Evolutionary conservation across 2,113 vertebrate genomes (phyloP).

Genomic region (Psilopogon haemacephalus): DNA sequence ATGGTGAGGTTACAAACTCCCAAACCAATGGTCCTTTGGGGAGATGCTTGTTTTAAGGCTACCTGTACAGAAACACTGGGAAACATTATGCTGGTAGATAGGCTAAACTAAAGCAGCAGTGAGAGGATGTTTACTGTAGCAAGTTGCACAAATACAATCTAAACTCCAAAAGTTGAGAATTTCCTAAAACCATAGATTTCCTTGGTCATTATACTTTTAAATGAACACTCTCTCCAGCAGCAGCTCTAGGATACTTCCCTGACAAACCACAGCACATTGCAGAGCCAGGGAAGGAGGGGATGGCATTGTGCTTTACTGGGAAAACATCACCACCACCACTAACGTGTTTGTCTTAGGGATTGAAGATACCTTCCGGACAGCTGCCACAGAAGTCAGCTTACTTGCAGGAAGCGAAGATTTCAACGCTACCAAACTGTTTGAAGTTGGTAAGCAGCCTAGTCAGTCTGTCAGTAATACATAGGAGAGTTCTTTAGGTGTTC

Average conservation of each 20-base stretch:
- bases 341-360: constrained; percentile 81
- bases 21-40: background rate
- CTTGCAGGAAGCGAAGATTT: constrained; percentile 94
- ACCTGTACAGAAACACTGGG: background rate
- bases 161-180: background rate
- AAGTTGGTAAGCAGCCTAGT: constrained; percentile 85
- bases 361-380: constrained; percentile 95
- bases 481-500: background rate
- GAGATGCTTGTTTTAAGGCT: background rate
- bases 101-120: background rate
- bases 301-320: background rate
- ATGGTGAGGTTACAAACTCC: background rate
- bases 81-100: background rate
- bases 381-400: constrained; percentile 93
- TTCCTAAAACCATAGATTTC: background rate
- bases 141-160: background rate
- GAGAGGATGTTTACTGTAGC: background rate
- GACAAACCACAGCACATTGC: background rate
- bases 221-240: background rate
- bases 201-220: background rate
- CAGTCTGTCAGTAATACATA: background rate
- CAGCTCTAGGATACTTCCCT: background rate
- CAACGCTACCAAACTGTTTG: constrained; percentile 95
- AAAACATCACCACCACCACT: background rate
- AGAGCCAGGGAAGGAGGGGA: background rate